Evolutionary conservation across 2,888 invertebrate genomes (phyloP), one percentile per base, ranked within the genome.

Genomic region (Malthinus flaveolus): DNA sequence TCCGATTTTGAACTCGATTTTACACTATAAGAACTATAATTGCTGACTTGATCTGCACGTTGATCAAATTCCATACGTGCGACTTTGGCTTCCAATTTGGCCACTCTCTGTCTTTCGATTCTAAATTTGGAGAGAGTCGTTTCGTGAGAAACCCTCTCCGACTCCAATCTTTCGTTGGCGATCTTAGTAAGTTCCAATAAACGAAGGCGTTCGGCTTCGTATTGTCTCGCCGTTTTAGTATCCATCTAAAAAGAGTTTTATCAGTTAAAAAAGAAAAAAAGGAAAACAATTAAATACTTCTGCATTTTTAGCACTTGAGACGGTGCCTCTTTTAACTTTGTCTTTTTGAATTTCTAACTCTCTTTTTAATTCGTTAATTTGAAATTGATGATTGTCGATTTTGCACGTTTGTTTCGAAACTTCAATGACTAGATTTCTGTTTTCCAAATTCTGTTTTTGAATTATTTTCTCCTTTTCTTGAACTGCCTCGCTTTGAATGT

Each of bases 161-260:
- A 71, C 49, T 85, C 84, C 34, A 88, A 65, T 62, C 87, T 81
- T 31, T 79, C 78, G 66, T 86, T 86, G 35, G 85, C 75, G 0
- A 81, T 78, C 5, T 82, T 76, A 0, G 86, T 79, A 39, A 89
- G 72, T 56, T 86, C 85, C 1, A 87, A 73, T 3, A 89, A 73
- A 46, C 84, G 79, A 56, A 83, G 79, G 10, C 85, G 82, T 77
- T 88, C 88, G 42, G 83, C 84, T 71, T 88, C 86, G 0, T 84
- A 82, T 0, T 84, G 83, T 3, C 82, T 80, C 3, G 64, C 33
- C 6, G 53, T 53, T 64, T 64, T 65, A 10, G 57, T 55, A 42
- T 63, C 55, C 33, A 55, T n/a, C 54, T 59, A 39, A 42, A 50
- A 52, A 15, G 12, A 1, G 5, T 36, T 10, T 36, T 6, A 36